A percentile compares a stretch with the other conserved stretches of the same genome.
Evolutionary conservation across 2,797 vertebrate genomes (phyloP).

Genomic region (Sebastiscus tertius): DNA sequence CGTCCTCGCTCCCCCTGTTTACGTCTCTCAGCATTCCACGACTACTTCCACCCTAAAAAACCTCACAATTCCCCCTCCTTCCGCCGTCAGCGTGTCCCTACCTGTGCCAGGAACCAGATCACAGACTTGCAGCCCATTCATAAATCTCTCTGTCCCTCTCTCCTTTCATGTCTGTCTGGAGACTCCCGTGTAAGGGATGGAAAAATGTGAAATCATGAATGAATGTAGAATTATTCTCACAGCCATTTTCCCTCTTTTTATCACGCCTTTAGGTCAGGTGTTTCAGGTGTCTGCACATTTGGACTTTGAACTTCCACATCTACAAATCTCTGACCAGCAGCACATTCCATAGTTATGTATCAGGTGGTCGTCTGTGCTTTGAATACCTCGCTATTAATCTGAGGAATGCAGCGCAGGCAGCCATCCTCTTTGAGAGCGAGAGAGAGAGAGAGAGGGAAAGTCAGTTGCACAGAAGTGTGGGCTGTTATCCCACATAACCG

Average conservation of each 20-base stretch:
- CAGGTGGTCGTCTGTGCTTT: constrained; percentile 47
- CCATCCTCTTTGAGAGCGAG: neutral
- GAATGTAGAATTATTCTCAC: neutral
- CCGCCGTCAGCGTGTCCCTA: constrained; percentile 59
- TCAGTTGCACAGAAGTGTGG: constrained; percentile 9
- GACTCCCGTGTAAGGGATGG: neutral
- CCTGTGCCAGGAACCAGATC: constrained; percentile 61
- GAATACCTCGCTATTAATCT: constrained; percentile 61
- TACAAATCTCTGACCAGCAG: constrained; percentile 31
- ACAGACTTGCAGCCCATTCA: constrained; percentile 50
- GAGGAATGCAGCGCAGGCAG: constrained; percentile 64
- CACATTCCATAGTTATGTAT: constrained; percentile 73
- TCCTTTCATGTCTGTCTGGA: constrained; percentile 12
- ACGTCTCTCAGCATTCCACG: constrained; percentile 37
- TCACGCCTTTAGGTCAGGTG: constrained; percentile 10
- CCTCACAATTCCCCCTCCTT: constrained; percentile 19
- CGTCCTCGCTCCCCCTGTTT: neutral
- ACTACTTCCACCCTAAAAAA: constrained; percentile 22
- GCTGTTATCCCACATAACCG: constrained; percentile 32
- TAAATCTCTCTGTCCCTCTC: constrained; percentile 44
- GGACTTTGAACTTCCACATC: constrained; percentile 54
- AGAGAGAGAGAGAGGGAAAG: constrained; percentile 5
- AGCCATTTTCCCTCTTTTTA: neutral
- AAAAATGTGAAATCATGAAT: neutral
- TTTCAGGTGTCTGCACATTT: neutral